These are phyloP conservation scores for Channa maculata DNA, from an alignment of 2,113 vertebrate genomes.

Conservation along the genomic window DNA sequence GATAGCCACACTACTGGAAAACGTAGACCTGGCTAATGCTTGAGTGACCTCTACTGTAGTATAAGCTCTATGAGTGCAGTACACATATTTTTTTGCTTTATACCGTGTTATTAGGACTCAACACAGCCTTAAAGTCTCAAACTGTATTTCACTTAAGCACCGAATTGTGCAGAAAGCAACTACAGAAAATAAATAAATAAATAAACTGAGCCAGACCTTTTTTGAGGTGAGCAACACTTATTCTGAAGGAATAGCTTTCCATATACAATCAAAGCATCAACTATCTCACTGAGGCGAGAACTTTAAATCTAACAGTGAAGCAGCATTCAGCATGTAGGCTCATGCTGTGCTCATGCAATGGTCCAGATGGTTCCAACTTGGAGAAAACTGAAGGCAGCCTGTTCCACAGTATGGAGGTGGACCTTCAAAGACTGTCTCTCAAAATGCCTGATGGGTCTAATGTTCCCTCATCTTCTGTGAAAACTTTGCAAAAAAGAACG, in stretches of 20 bases:
- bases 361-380: conserved; percentile 68
- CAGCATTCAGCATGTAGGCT: conserved; percentile 44
- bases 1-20: conserved; percentile 19
- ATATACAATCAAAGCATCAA: conserved; percentile 48
- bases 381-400: conserved; percentile 54
- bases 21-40: conserved; percentile 3
- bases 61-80: conserved; percentile 13
- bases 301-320: conserved; percentile 50
- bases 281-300: conserved; percentile 31
- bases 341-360: conserved; percentile 62
- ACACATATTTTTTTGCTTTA: conserved; percentile 5
- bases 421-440: conserved; percentile 48
- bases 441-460: conserved; percentile 51
- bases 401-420: conserved; percentile 59
- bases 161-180: conserved; percentile 4
- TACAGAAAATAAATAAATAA: conserved; percentile 33
- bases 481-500: conserved; percentile 28
- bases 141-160: conserved; percentile 14
- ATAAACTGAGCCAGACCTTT: conserved; percentile 16
- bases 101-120: conserved; percentile 1
- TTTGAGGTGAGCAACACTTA: conserved; percentile 27
- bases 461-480: conserved; percentile 31
- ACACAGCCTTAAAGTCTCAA: conserved; percentile 3
- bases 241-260: conserved; percentile 23
- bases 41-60: conserved; percentile 1